A percentile compares a stretch with the other conserved stretches of the same genome.
These are phyloP conservation scores for Neomonachus schauinslandi DNA, from an alignment of 2,113 vertebrate genomes.

Conservation along the genomic window DNA sequence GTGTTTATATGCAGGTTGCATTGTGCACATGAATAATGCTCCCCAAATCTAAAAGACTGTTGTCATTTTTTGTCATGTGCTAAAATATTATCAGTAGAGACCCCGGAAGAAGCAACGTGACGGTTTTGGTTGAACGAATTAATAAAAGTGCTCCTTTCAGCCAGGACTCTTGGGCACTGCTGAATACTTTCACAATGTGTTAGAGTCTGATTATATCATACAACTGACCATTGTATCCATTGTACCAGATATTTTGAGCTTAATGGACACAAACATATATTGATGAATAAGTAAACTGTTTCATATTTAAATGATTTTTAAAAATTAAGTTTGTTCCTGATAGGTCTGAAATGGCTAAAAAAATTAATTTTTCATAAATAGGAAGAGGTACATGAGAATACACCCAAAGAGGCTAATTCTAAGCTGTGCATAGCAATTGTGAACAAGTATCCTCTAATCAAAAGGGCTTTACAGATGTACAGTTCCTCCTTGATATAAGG, in stretches of 20 bases:
- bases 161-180: background rate
- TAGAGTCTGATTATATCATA: background rate
- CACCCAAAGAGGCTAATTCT: background rate
- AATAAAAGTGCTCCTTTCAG: background rate
- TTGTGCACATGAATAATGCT: background rate
- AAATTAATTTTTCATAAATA: background rate
- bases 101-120: background rate
- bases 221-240: background rate
- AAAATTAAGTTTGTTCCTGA: constrained; percentile 7
- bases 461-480: background rate
- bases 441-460: background rate
- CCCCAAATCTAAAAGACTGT: background rate
- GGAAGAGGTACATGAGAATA: background rate
- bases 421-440: background rate
- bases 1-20: background rate
- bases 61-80: background rate
- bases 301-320: constrained; percentile 24
- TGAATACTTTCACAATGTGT: background rate
- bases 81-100: constrained; percentile 26
- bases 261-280: background rate
- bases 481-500: background rate
- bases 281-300: background rate
- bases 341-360: background rate
- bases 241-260: background rate
- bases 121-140: background rate